Evolutionary conservation across 2,888 invertebrate genomes (phyloP).

Genomic region (Tetragnatha montana): DNA sequence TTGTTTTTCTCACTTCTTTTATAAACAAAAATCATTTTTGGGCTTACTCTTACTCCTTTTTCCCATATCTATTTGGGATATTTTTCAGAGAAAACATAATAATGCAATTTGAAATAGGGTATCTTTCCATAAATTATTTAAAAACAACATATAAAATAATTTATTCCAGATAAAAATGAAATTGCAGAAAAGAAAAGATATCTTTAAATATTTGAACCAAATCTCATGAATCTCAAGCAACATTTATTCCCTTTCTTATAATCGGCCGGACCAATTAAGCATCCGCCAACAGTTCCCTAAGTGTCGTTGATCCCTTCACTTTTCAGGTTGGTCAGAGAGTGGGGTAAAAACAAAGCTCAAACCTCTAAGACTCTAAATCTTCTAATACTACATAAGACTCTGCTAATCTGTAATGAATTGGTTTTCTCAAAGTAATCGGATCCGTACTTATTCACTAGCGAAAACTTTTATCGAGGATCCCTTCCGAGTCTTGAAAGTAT

Average conservation of each 20-base stretch:
- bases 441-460: constrained; percentile 6
- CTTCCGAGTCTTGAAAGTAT: neutral
- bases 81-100: too few species aligned
- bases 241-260: constrained; percentile 6
- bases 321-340: constrained; percentile 19
- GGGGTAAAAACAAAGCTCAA: constrained; percentile 43
- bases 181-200: too few species aligned
- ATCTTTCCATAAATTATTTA: too few species aligned
- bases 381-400: constrained; percentile 51
- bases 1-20: too few species aligned
- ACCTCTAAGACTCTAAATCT: constrained; percentile 53
- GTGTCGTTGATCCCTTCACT: constrained; percentile 30
- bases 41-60: too few species aligned
- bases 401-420: constrained; percentile 55
- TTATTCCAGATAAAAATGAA: too few species aligned
- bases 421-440: constrained; percentile 50
- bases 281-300: constrained; percentile 17
- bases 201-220: too few species aligned
- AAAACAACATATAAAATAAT: too few species aligned
- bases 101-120: too few species aligned
- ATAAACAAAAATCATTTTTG: too few species aligned
- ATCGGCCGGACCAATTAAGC: constrained; percentile 31
- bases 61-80: too few species aligned
- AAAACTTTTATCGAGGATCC: neutral
- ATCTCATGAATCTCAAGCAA: neutral